A percentile compares a stretch with the other conserved stretches of the same genome.
Evolutionary conservation across 2,113 vertebrate species (phyloP).

Genomic region (Copsychus sechellarum): DNA sequence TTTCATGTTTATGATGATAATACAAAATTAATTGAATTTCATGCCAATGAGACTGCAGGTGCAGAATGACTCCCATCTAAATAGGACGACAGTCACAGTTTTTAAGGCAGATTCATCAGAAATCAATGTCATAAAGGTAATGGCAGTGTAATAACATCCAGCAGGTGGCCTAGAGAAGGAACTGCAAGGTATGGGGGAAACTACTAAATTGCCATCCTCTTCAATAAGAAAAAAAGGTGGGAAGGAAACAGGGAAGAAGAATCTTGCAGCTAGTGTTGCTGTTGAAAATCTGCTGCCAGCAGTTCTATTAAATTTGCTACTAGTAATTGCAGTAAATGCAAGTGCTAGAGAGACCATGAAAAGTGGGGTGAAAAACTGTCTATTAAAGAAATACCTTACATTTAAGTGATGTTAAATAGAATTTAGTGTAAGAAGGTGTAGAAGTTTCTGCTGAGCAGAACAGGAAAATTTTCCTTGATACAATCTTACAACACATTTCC

Average conservation of each 20-base stretch:
- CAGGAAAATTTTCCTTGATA: neutral
- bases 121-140: neutral
- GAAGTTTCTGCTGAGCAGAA: neutral
- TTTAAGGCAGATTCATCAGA: neutral
- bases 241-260: neutral
- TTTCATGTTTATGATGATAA: neutral
- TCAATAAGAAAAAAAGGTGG: neutral
- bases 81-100: neutral
- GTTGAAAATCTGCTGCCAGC: neutral
- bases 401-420: neutral
- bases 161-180: neutral
- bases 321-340: neutral
- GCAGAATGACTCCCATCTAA: neutral
- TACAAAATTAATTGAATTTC: constrained; percentile 10
- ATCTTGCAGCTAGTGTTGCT: neutral
- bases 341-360: neutral
- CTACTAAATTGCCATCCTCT: neutral
- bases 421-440: neutral
- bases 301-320: neutral
- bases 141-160: neutral
- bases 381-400: neutral
- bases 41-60: neutral
- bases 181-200: neutral
- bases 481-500: neutral
- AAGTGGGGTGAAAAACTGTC: neutral